These are phyloP conservation scores for Halyomorpha halys DNA, from an alignment of 1,140 invertebrate genomes.

Conservation along the genomic window DNA sequence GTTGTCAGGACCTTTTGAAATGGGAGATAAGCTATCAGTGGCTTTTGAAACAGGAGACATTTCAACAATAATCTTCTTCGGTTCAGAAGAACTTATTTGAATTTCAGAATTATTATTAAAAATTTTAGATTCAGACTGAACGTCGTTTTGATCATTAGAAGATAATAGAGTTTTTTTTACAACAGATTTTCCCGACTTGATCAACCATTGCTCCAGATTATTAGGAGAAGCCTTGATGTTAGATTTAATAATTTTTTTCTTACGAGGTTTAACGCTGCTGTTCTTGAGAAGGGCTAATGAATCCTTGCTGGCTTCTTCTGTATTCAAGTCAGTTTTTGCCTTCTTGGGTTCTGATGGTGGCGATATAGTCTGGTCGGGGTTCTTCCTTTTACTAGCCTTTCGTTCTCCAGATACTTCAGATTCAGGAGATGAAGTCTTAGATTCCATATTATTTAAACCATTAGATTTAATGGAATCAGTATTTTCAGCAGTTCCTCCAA, in stretches of 20 bases:
- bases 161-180: slow-evolving; percentile 1
- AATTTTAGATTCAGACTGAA: slow-evolving; percentile 1
- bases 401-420: too few species aligned
- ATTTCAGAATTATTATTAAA: slow-evolving; percentile 1
- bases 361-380: too few species aligned
- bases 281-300: background rate
- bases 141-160: background rate
- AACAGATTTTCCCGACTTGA: slow-evolving; percentile 1
- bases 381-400: too few species aligned
- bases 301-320: background rate
- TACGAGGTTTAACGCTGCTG: background rate
- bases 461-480: too few species aligned
- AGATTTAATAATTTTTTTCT: slow-evolving; percentile 12
- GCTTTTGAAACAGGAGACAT: background rate
- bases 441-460: too few species aligned
- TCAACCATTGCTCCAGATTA: slow-evolving; percentile 10
- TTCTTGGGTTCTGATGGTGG: background rate
- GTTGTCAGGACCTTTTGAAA: too few species aligned
- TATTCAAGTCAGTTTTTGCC: background rate
- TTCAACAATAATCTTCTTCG: background rate
- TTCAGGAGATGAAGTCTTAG: too few species aligned
- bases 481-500: too few species aligned
- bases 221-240: slow-evolving; percentile 1
- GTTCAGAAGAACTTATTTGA: background rate
- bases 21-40: too few species aligned